Evolutionary conservation across 2,888 invertebrate species (phyloP).

Genomic region (Gymnoscelis rufifasciata): DNA sequence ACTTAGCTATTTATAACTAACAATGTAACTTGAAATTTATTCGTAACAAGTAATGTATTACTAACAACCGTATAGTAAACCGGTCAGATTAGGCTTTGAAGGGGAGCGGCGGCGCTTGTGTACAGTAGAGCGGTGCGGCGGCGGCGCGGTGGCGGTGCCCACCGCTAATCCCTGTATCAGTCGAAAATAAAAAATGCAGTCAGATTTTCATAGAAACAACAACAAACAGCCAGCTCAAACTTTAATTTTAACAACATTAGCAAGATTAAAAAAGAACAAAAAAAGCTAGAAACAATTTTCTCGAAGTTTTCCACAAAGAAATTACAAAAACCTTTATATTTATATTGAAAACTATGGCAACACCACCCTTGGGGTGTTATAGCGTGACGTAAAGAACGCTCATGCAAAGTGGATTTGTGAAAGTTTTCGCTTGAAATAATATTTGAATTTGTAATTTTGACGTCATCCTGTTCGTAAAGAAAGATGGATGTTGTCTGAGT

Average conservation of each 20-base stretch:
- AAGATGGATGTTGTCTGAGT: constrained; percentile 62
- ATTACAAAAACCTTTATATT: constrained; percentile 23
- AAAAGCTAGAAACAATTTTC: constrained; percentile 3
- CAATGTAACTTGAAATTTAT: no score
- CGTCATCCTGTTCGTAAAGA: constrained; percentile 43
- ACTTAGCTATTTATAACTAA: no score
- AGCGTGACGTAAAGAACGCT: constrained; percentile 58
- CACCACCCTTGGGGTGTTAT: constrained; percentile 39
- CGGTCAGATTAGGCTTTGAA: no score
- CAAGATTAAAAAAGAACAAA: constrained; percentile 7
- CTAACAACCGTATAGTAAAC: no score
- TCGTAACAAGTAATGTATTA: no score
- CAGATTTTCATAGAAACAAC: background rate
- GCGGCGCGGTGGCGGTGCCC: no score
- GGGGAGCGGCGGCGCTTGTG: no score
- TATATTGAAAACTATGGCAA: constrained; percentile 42
- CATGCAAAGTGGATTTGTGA: constrained; percentile 67
- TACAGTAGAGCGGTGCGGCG: no score
- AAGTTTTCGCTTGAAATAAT: constrained; percentile 68
- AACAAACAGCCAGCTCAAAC: background rate
- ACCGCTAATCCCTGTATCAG: no score
- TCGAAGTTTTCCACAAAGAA: constrained; percentile 5
- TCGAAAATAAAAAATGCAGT: no score
- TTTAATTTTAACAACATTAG: constrained; percentile 1
- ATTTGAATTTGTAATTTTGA: constrained; percentile 69